Conservation (phyloP, 2,113 vertebrate genomes). For the Camarhynchus parvulus region DNA sequence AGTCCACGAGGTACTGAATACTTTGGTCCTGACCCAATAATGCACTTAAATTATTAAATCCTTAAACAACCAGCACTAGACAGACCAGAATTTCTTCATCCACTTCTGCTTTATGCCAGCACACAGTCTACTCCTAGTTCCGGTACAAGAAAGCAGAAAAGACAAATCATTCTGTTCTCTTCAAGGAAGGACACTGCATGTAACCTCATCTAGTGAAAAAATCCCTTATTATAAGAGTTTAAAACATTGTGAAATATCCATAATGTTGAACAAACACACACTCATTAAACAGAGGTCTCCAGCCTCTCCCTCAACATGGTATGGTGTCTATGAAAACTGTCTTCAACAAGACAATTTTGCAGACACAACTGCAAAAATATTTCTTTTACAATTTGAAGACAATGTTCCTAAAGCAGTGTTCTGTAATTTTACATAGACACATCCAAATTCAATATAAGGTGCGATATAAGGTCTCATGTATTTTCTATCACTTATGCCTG, state of each 20-base stretch:
- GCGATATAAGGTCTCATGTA: not conserved
- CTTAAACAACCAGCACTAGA: not conserved
- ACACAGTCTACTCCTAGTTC: not conserved
- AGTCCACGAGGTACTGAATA: not conserved
- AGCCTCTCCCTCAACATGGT: not conserved
- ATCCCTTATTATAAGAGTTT: not conserved
- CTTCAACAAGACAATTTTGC: not conserved
- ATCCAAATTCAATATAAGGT: not conserved
- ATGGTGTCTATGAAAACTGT: not conserved
- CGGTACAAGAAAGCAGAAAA: not conserved
- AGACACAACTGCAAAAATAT: not conserved
- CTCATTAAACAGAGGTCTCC: not conserved
- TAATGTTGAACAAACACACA: not conserved
- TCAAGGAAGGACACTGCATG: not conserved
- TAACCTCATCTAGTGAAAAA: not conserved
- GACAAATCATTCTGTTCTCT: not conserved
- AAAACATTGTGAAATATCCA: not conserved
- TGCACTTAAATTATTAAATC: slow-evolving; percentile 41
- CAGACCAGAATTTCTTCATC: slow-evolving; percentile 24
- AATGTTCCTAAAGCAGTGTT: not conserved
- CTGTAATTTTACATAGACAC: not conserved
- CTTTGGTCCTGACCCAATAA: slow-evolving; percentile 5
- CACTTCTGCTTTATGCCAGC: not conserved
- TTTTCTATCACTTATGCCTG: not conserved
- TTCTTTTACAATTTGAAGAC: not conserved